Percentiles rank a stretch among this genome's conserved stretches.
These are phyloP conservation scores for Vulpes lagopus DNA, from an alignment of 2,113 vertebrate genomes.

Conservation along the genomic window DNA sequence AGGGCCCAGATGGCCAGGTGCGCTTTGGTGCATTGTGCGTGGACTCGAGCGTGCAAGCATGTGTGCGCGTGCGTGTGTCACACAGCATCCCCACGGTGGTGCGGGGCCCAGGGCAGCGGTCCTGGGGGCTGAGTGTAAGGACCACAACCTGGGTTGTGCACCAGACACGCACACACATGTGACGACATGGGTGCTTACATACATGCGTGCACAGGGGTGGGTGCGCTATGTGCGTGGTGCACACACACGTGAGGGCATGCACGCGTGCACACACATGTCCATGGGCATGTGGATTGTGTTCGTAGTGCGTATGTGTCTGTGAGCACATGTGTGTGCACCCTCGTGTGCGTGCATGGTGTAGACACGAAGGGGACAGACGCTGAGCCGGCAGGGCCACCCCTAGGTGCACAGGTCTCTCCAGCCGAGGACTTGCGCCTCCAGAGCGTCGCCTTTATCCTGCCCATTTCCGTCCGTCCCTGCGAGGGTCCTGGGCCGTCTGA, in stretches of 20 bases:
- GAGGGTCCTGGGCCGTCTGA: not conserved
- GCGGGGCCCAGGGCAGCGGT: not conserved
- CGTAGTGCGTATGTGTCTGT: not conserved
- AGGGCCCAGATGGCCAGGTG: not conserved
- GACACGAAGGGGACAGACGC: fast-evolving
- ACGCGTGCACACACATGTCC: too few species aligned
- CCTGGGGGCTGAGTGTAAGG: fast-evolving
- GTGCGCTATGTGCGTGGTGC: too few species aligned
- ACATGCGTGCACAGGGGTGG: not conserved
- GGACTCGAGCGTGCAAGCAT: not conserved
- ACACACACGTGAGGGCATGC: too few species aligned
- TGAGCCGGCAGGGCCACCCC: not conserved
- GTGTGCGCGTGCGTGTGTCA: fast-evolving
- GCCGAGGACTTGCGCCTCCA: fast-evolving
- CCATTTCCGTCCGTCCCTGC: fast-evolving
- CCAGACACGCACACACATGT: not conserved
- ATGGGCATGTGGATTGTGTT: too few species aligned
- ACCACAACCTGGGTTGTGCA: too few species aligned
- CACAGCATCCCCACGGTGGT: too few species aligned
- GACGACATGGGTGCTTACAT: fast-evolving
- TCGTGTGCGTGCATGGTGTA: fast-evolving
- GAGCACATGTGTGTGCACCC: fast-evolving
- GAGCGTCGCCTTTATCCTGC: fast-evolving
- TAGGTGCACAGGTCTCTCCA: too few species aligned
- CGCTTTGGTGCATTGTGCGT: fast-evolving